Base-by-base conservation (phyloP, 1,140 invertebrate species). In the Heliconius melpomene region DNA sequence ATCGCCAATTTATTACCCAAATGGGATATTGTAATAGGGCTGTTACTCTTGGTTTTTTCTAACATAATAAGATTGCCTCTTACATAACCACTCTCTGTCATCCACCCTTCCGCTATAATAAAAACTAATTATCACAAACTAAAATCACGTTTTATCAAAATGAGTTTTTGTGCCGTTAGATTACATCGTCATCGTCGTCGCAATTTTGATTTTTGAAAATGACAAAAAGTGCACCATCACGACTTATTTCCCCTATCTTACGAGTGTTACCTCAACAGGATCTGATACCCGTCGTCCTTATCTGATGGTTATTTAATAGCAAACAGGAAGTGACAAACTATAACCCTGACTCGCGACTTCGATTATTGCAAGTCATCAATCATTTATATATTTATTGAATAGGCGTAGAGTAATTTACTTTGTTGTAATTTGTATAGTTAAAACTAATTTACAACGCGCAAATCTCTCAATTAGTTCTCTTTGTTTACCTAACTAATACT, bases 331-430 rank as follows among this genome's bases (percentile, higher is more conserved):
- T 66, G 60, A 16, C 26, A 29, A 26, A 23, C 29, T n/a, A 9
- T 66, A 66, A 29, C 60, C 60, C 23, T 66, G 60, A 29, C 60
- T 66, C 60, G 60, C 29, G 60, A 66, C 60, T 66, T 26, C 60
- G 26, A 66, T 66, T 66, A 66, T 29, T 66, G 60, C 26, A 66
- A 29, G 60, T 66, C 60, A 66, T 66, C 6, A 66, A 29, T 29
- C 60, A 66, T 66, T 29, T 26, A 29, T 66, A 57, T 29, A 20
- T 52, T 2, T 66, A 66, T 23, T 29, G n/a, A 26, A 29, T 66
- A 18, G 26, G 60, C 60, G 5, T 16, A 66, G 5, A 29, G 60
- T 29, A 29, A 66, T 66, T 66, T 66, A 66, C 23, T 29, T 66
- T 66, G 60, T 66, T 29, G 26, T 46, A 46, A 29, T 66, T 66